phyloP scores from a whole-genome alignment of 2,113 vertebrate genomes.

The Kryptolebias marmoratus region DNA sequence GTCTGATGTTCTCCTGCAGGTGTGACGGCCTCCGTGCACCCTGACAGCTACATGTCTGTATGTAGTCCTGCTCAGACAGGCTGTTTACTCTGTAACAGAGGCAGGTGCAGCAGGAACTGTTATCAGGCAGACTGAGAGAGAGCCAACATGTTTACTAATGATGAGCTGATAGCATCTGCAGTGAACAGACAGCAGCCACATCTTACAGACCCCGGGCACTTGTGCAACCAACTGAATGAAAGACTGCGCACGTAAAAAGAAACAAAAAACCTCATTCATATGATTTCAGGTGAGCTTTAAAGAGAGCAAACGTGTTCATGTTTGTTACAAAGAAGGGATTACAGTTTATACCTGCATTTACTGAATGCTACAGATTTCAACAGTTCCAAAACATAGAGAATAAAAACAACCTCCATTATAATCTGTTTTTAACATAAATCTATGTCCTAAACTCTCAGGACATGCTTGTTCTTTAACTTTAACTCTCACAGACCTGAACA shows the following conservation, averaged over 20 bases:
- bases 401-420: too few relatives aligned
- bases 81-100: conserved; percentile 65
- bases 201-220: conserved; percentile 50
- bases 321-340: not conserved
- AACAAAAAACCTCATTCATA: not conserved
- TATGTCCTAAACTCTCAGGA: too few relatives aligned
- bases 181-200: conserved; percentile 63
- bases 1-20: not conserved
- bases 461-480: too few relatives aligned
- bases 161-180: conserved; percentile 55
- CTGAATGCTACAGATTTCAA: not conserved
- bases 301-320: not conserved
- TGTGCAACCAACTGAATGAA: not conserved
- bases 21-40: not conserved
- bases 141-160: conserved; percentile 33
- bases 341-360: not conserved
- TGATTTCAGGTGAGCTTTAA: conserved; percentile 1
- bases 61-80: conserved; percentile 12
- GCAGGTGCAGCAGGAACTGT: conserved; percentile 73
- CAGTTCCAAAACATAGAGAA: not conserved
- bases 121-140: conserved; percentile 30
- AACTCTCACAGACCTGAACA: too few relatives aligned
- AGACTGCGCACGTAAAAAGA: not conserved
- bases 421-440: too few relatives aligned
- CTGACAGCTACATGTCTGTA: conserved; percentile 38